Conservation (phyloP, 2,113 vertebrate species). For the Prietella phreatophila region DNA sequence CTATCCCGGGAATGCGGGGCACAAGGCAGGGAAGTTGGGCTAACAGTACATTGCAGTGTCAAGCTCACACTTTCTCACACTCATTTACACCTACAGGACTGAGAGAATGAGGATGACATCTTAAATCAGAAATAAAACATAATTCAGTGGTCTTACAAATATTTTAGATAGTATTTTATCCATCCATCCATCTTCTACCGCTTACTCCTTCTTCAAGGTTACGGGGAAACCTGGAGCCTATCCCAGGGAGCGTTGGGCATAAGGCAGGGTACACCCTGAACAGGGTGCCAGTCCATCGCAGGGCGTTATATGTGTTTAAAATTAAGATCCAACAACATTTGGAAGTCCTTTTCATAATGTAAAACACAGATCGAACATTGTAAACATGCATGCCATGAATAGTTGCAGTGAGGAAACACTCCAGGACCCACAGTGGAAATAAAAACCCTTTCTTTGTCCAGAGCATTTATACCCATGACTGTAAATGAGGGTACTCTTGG, state of each 20-base stretch:
- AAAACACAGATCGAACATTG: background rate
- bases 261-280: too few species aligned
- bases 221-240: too few species aligned
- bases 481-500: constrained; percentile 29
- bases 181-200: too few species aligned
- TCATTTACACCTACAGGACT: background rate
- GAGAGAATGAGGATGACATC: background rate
- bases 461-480: constrained; percentile 16
- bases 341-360: background rate
- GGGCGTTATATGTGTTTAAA: background rate
- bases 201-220: too few species aligned
- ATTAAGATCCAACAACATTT: background rate
- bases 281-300: too few species aligned
- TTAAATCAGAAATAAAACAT: background rate
- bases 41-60: background rate
- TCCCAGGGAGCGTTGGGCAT: too few species aligned
- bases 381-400: constrained; percentile 35
- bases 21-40: background rate
- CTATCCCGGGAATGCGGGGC: background rate
- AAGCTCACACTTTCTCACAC: background rate
- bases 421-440: constrained; percentile 52
- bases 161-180: background rate
- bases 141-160: background rate
- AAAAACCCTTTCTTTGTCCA: constrained; percentile 42
- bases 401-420: constrained; percentile 54